phyloP scores from a whole-genome alignment of 2,113 vertebrate species.

The Tiliqua scincoides region DNA sequence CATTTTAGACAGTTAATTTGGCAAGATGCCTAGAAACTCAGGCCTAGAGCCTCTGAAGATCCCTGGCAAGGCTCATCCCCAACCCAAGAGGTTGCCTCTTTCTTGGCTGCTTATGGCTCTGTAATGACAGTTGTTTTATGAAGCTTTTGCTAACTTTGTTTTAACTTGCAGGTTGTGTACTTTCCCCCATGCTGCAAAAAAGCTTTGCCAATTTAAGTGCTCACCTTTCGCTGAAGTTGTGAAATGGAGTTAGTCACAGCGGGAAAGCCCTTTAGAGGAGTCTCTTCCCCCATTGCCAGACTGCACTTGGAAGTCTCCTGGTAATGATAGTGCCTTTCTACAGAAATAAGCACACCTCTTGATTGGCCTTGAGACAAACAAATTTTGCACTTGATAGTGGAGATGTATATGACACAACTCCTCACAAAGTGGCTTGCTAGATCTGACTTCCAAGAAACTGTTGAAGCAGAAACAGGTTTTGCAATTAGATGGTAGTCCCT shows the following conservation, averaged over 20 bases:
- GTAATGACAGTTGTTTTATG: not conserved
- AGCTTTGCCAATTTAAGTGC: not conserved
- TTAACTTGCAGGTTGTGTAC: not conserved
- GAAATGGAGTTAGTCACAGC: not conserved
- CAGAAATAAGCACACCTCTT: not conserved
- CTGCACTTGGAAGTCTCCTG: not conserved
- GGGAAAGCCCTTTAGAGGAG: no score
- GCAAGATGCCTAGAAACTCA: not conserved
- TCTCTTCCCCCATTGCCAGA: not conserved
- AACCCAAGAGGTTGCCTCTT: not conserved
- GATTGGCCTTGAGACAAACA: not conserved
- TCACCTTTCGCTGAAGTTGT: not conserved
- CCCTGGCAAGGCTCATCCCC: not conserved
- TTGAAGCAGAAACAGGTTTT: not conserved
- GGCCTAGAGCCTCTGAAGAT: not conserved
- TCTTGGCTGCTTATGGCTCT: not conserved
- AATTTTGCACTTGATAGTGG: not conserved
- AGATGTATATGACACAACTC: not conserved
- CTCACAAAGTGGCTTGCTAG: not conserved
- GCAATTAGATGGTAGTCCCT: not conserved
- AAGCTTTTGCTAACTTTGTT: not conserved
- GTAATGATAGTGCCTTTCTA: not conserved
- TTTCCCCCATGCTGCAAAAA: not conserved
- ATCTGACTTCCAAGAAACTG: not conserved
- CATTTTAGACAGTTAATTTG: not conserved